Evolutionary conservation across 1,140 invertebrate genomes (phyloP), one percentile per base, ranked within the genome.

Genomic region (Bombus pascuorum): DNA sequence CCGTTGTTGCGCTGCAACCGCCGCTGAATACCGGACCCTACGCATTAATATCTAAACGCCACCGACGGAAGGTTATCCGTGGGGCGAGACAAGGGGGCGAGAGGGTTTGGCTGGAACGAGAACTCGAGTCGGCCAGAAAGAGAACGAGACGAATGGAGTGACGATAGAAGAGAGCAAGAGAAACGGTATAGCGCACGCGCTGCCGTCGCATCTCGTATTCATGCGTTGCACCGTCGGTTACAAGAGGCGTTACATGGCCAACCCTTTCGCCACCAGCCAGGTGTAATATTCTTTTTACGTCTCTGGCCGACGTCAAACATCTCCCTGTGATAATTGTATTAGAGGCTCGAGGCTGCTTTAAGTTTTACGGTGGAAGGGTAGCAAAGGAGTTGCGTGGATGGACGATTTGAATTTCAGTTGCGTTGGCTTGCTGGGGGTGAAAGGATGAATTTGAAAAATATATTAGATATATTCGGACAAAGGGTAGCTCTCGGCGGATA

Each of bases 21-120:
- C 76, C 82, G 77, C 70, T 77, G 88, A 90, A 90, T 68, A 83
- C 79, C 72, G 88, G 86, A 82, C 86, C 86, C 75, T 68, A 86
- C 82, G 88, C 89, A 90, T 90, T 90, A 90, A 90, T 90, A 87
- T 90, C 89, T 90, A 90, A 90, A 90, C 88, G 74, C 37, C 65
- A n/a, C 75, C 62, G 80, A 78, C 72, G 44, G 57, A 62, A 12
- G 34, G 75, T 53, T 53, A 25, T 22, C 15, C 28, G 39, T 32
- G n/a, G 42, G 9, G 13, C 37, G 34, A 10, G 73, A 81, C 28
- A 53, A 80, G 47, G 66, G 68, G 68, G 66, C 72, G 53, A 68
- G 75, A 37, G 75, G 37, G 73, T 75, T 53, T 75, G 73, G 39
- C 22, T 34, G 47, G 32, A 57, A 73, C 57, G 74, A 18, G 70